Evolutionary conservation across 2,113 vertebrate genomes (phyloP).

Genomic region (Malurus elegans): DNA sequence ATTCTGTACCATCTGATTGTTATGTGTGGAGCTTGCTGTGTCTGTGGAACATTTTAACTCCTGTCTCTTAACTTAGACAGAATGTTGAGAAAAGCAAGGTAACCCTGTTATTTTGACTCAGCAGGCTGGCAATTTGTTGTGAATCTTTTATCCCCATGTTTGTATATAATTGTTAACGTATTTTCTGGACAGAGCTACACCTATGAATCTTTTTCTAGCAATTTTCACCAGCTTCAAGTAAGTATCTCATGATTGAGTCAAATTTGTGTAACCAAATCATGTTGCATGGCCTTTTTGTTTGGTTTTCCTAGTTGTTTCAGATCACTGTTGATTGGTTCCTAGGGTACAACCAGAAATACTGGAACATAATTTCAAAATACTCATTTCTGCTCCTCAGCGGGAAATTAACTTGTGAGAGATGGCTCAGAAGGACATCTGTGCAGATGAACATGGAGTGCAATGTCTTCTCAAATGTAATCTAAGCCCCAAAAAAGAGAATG

Average conservation of each 20-base stretch:
- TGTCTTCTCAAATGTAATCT: not conserved
- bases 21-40: not conserved
- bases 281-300: not conserved
- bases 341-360: not conserved
- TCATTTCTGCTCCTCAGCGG: not conserved
- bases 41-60: not conserved
- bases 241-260: slow-evolving; percentile 14
- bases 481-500: not conserved
- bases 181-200: not conserved
- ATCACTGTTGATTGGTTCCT: not conserved
- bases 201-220: not conserved
- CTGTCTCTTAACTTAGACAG: not conserved
- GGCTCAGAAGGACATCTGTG: not conserved
- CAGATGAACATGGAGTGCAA: not conserved
- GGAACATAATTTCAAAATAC: not conserved
- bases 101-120: not conserved
- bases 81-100: not conserved
- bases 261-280: not conserved
- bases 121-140: not conserved
- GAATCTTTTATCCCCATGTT: not conserved
- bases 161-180: not conserved
- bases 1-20: not conserved
- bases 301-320: not conserved
- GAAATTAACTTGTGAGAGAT: not conserved
- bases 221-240: slow-evolving; percentile 6